Base-by-base conservation (phyloP, 2,113 vertebrate species). In the Gopherus flavomarginatus region DNA sequence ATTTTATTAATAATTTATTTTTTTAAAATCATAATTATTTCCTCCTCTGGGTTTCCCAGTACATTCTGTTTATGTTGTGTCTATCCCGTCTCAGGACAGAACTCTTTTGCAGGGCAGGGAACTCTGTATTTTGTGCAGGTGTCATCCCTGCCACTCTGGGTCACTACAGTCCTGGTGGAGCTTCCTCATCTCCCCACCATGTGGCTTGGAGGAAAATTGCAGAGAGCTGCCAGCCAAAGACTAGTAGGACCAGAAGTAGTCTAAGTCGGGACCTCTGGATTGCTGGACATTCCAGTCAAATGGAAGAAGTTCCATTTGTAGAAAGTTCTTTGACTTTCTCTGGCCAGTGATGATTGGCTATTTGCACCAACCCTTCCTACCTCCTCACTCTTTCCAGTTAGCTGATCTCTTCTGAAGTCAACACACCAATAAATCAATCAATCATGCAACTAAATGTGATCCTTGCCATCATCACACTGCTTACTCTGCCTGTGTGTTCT, bases 21-120 rank as follows among this genome's bases (percentile, higher is more conserved):
- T 89, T 24, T 21, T 17, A 2, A 56, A 21, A 52, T 65, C 47
- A 78, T 86, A 65, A 77, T 81, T 82, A 83, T 85, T 80, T 91
- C 35, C 65, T 91, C 72, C 82, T 56, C 52, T 29, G 54, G 2
- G 1, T 56, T 92, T 92, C 81, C 35, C 77, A 47, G 17, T 49
- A 77, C 44, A 87, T 93, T 91, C 75, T 87, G 85, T 72, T 80
- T 78, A 82, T 35, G 86, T 92, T 65, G 11, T 88, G 88, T 90
- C 53, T 56, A 42, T 86, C 82, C 62, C 1, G 0, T 94, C 50
- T 82, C 52, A 94, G 17, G 75, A 69, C 27, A 86, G 16, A 92
- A 77, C 5, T 69, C 47, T 50, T 50, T 50, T 24, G 86, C 56
- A 81, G 82, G 80, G 44, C 4, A 72, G 19, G 13, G 38, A 92